Evolutionary conservation across 2,113 vertebrate species (phyloP).

Genomic region (Taxidea taxus): DNA sequence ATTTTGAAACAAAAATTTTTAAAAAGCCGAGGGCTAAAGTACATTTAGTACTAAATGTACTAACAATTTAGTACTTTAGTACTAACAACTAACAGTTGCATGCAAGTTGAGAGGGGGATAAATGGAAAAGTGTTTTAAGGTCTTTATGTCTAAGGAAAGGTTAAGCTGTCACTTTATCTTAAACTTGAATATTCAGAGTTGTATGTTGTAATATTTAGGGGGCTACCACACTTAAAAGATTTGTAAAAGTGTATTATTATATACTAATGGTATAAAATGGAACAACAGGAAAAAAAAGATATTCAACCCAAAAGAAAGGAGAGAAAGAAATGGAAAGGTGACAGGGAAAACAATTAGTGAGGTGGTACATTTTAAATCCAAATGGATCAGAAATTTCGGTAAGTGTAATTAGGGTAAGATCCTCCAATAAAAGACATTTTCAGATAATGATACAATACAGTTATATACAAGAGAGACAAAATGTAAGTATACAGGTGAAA

Average conservation of each 20-base stretch:
- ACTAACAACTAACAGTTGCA: neutral
- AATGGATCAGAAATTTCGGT: neutral
- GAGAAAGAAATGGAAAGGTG: neutral
- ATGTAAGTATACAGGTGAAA: neutral
- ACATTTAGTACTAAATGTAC: no score
- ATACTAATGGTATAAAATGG: neutral
- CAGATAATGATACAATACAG: neutral
- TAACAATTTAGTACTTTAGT: no score
- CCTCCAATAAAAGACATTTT: neutral
- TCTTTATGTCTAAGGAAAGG: neutral
- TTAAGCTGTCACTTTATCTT: neutral
- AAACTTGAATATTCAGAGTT: neutral
- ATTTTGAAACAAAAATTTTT: neutral
- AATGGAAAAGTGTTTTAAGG: neutral
- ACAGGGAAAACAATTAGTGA: neutral
- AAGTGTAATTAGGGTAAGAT: neutral
- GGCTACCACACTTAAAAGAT: neutral
- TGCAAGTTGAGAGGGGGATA: neutral
- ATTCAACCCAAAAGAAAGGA: neutral
- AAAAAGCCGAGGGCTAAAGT: no score
- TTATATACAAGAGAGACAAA: neutral
- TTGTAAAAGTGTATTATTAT: neutral
- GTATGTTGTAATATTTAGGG: neutral
- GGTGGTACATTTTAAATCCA: neutral
- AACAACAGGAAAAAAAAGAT: neutral